Conservation (phyloP, 30 jellyfish, hydroid and myxozoan species). For the Turritopsis rubra region DNA sequence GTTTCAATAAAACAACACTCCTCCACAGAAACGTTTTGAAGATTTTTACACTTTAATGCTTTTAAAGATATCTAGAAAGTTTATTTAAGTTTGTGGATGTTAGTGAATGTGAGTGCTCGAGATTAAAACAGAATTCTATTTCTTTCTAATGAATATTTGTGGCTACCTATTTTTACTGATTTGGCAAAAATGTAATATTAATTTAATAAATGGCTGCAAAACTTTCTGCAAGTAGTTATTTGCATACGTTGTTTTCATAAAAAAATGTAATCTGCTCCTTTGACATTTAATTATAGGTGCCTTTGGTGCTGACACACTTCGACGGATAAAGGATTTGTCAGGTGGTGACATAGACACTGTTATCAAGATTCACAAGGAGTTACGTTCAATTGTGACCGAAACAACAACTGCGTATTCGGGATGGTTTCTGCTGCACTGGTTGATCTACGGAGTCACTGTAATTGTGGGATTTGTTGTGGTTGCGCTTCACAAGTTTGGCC, state of each 20-base stretch:
- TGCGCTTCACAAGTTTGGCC: constrained; percentile 36
- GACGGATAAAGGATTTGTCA: constrained; percentile 28
- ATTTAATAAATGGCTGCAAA: no score
- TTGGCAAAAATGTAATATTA: no score
- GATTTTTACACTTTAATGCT: no score
- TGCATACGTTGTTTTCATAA: no score
- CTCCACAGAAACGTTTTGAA: neutral
- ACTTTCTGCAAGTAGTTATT: no score
- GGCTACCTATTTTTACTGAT: no score
- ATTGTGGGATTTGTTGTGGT: constrained; percentile 59
- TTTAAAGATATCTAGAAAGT: no score
- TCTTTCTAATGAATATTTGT: no score
- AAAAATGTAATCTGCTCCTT: neutral
- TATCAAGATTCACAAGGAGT: constrained; percentile 54
- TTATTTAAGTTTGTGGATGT: no score
- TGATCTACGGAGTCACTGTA: constrained; percentile 48
- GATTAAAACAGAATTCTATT: no score
- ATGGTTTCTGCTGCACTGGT: constrained; percentile 83
- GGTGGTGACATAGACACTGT: constrained; percentile 33
- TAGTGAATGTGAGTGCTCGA: no score
- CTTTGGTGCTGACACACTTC: constrained; percentile 50
- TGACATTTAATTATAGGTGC: constrained; percentile 27
- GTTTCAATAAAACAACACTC: no score
- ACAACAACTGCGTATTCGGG: constrained; percentile 48
- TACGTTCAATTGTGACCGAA: constrained; percentile 42